Conservation (phyloP, 2,113 vertebrate species). For the Cyanistes caeruleus region DNA sequence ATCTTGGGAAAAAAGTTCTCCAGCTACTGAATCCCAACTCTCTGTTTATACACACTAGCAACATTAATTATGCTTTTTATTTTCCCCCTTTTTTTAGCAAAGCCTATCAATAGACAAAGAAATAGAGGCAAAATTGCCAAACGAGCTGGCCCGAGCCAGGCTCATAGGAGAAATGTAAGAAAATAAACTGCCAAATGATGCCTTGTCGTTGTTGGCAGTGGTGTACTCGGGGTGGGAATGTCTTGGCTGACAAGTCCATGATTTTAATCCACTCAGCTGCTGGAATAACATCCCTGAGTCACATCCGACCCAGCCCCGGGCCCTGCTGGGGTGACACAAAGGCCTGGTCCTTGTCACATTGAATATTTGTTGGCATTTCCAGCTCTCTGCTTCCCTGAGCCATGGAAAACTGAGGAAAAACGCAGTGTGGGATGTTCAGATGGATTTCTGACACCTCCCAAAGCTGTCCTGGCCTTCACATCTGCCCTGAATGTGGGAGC, state of each 20-base stretch:
- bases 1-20: neutral
- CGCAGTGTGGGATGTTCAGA: neutral
- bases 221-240: neutral
- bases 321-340: neutral
- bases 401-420: neutral
- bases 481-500: neutral
- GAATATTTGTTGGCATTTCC: neutral
- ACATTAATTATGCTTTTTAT: neutral
- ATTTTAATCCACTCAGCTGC: neutral
- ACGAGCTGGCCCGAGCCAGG: neutral
- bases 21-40: neutral
- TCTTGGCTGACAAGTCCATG: neutral
- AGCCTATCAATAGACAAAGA: neutral
- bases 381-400: neutral
- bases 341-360: neutral
- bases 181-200: neutral
- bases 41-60: neutral
- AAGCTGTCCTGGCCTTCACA: neutral
- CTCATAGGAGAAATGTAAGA: neutral
- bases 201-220: neutral
- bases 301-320: rapidly evolving
- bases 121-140: neutral
- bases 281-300: neutral
- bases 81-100: neutral
- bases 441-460: neutral